Conservation (phyloP, 1,140 invertebrate species). For the Triops longicaudatus region DNA sequence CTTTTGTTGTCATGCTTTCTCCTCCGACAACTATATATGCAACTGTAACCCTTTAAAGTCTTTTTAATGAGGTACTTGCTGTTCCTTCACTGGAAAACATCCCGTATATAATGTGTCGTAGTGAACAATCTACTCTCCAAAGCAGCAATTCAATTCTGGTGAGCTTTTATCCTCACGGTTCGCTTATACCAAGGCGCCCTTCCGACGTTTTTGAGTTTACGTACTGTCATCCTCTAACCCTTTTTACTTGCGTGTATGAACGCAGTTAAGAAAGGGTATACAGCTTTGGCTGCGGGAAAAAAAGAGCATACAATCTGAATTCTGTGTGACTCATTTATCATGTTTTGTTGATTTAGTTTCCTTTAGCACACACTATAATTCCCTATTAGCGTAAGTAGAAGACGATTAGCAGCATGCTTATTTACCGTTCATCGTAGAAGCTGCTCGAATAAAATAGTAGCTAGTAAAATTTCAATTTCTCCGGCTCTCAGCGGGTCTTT, state of each 20-base stretch:
- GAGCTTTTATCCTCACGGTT: neutral
- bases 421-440: neutral
- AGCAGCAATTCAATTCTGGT: neutral
- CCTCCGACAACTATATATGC: neutral
- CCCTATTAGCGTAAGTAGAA: neutral
- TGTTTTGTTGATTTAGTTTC: neutral
- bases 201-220: neutral
- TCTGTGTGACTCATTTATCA: neutral
- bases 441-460: neutral
- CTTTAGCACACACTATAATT: neutral
- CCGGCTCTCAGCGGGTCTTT: neutral
- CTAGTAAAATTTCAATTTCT: constrained; percentile 7
- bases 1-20: neutral
- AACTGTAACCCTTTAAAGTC: constrained; percentile 6
- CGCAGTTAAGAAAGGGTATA: neutral
- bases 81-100: neutral
- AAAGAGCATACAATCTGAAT: neutral
- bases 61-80: neutral
- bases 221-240: neutral
- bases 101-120: neutral
- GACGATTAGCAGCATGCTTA: neutral
- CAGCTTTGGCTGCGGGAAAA: neutral
- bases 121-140: neutral
- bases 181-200: neutral
- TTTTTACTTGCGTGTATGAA: neutral